A percentile compares a stretch with the other conserved stretches of the same genome.
Evolutionary conservation across 2,888 invertebrate species (phyloP).

Genomic region (Pseudanteris insignis): DNA sequence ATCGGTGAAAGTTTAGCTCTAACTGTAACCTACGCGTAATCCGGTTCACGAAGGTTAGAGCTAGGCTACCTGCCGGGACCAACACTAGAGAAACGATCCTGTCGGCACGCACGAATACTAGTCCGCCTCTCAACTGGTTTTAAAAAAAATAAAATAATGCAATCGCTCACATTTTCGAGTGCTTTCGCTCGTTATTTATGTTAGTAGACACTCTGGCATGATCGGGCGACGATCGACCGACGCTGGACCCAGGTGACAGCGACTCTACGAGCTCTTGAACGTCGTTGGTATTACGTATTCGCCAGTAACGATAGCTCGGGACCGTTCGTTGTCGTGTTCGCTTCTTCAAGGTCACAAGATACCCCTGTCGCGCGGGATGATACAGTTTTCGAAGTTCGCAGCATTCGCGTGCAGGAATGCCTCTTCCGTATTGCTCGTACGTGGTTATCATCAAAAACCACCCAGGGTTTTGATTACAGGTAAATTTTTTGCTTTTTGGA

Average conservation of each 20-base stretch:
- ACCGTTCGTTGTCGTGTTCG: too few relatives aligned
- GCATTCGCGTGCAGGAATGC: not conserved
- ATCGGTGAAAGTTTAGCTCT: slow-evolving; percentile 14
- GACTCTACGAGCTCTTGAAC: too few relatives aligned
- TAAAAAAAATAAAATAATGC: slow-evolving; percentile 48
- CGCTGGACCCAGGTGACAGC: slow-evolving; percentile 4
- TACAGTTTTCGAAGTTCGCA: slow-evolving; percentile 3
- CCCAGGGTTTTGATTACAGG: slow-evolving; percentile 36
- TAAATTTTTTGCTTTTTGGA: too few relatives aligned
- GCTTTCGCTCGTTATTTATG: slow-evolving; percentile 49
- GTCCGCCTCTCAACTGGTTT: slow-evolving; percentile 54
- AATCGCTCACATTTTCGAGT: slow-evolving; percentile 46
- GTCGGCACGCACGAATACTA: slow-evolving; percentile 21
- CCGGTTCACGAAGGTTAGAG: slow-evolving; percentile 7
- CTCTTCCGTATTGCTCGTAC: not conserved
- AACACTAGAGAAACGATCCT: not conserved
- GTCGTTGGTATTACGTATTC: too few relatives aligned
- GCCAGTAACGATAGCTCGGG: too few relatives aligned
- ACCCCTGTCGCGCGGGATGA: slow-evolving; percentile 1
- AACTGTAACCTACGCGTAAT: slow-evolving; percentile 15
- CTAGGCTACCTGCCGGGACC: slow-evolving; percentile 9
- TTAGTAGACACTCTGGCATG: slow-evolving; percentile 35
- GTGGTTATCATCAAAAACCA: slow-evolving; percentile 22
- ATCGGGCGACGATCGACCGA: slow-evolving; percentile 26
- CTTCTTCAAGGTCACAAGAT: too few relatives aligned